Evolutionary conservation across 2,113 vertebrate genomes (phyloP).

Genomic region (Ceyx margarethae): DNA sequence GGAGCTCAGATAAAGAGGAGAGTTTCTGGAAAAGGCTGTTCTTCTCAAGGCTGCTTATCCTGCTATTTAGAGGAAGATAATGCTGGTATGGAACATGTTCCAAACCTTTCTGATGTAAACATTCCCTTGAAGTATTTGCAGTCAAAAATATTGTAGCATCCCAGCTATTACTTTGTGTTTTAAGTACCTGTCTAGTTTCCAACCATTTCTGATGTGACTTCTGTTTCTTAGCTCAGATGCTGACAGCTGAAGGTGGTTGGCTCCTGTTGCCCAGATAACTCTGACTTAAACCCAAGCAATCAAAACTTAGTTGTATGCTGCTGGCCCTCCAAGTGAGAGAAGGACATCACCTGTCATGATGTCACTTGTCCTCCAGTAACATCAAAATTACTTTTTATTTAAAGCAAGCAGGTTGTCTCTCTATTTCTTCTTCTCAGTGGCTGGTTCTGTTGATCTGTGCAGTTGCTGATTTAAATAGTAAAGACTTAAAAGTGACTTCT

Average conservation of each 20-base stretch:
- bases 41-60: background rate
- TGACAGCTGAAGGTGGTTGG: background rate
- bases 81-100: background rate
- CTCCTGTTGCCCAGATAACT: background rate
- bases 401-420: background rate
- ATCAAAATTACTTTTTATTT: background rate
- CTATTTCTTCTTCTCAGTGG: background rate
- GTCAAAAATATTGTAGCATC: background rate
- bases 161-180: background rate
- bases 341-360: background rate
- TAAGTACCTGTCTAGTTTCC: background rate
- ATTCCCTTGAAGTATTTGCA: background rate
- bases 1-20: background rate
- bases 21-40: background rate
- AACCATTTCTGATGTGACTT: background rate
- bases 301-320: background rate
- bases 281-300: background rate
- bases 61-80: background rate
- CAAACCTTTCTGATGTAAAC: background rate
- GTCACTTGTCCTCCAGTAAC: background rate
- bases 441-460: background rate
- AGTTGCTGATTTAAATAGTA: background rate
- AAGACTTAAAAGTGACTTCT: background rate
- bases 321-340: background rate
- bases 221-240: background rate